These are phyloP conservation scores for Danio tinwini DNA, from an alignment of 2,797 vertebrate genomes.

Conservation along the genomic window DNA sequence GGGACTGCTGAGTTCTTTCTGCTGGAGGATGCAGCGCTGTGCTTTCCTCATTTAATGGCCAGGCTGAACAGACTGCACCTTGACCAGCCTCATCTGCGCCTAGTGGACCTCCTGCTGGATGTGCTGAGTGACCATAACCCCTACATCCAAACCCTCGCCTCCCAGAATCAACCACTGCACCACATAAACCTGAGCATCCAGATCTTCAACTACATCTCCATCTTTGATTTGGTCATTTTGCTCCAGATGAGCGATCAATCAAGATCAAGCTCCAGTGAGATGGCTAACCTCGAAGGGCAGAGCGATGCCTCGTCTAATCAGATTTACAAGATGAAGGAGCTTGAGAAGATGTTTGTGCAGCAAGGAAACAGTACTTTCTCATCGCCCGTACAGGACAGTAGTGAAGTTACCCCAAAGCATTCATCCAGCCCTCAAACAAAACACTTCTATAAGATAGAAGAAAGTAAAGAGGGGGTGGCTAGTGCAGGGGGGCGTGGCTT, in stretches of 20 bases:
- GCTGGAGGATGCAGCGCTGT: conserved; percentile 95
- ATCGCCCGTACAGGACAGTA: conserved; percentile 83
- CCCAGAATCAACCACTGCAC: conserved; percentile 91
- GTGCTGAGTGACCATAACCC: conserved; percentile 94
- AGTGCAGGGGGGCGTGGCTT: conserved; percentile 59
- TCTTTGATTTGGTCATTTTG: conserved; percentile 87
- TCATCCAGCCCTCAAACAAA: conserved; percentile 62
- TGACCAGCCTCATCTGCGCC: conserved; percentile 94
- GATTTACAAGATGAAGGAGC: conserved; percentile 90
- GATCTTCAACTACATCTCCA: conserved; percentile 95
- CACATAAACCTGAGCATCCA: conserved; percentile 91
- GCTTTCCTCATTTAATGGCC: conserved; percentile 98
- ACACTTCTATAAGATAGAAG: conserved; percentile 89
- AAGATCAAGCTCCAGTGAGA: conserved; percentile 72
- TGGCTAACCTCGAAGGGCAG: conserved; percentile 79
- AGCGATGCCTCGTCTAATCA: conserved; percentile 69
- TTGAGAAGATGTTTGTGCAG: conserved; percentile 85
- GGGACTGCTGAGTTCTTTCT: conserved; percentile 95
- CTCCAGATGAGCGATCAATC: conserved; percentile 88
- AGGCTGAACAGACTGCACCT: conserved; percentile 95
- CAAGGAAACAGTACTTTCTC: conserved; percentile 88
- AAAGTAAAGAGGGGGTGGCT: conserved; percentile 63
- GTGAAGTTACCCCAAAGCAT: conserved; percentile 10
- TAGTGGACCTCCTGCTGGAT: conserved; percentile 94
- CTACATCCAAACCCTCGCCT: conserved; percentile 95